These are phyloP conservation scores for Sardinella longiceps DNA, from an alignment of 2,797 vertebrate species.

Conservation along the genomic window DNA sequence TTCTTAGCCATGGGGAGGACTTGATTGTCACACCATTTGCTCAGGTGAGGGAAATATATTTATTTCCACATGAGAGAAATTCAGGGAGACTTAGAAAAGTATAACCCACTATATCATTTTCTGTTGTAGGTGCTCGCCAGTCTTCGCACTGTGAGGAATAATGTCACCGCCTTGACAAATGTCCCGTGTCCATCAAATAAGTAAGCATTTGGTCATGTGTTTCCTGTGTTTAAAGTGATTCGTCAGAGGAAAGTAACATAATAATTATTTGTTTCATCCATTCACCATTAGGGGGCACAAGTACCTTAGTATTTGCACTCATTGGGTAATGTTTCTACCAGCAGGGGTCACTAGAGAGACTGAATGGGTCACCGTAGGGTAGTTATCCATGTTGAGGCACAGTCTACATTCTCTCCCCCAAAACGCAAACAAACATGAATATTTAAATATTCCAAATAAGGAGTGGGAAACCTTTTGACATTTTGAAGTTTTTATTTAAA, in stretches of 20 bases:
- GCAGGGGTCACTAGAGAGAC: not conserved
- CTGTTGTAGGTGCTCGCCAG: conserved; percentile 88
- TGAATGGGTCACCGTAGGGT: not conserved
- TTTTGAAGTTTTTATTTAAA: no score
- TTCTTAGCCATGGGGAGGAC: conserved; percentile 88
- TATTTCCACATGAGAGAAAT: not conserved
- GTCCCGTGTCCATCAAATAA: conserved; percentile 87
- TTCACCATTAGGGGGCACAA: conserved; percentile 63
- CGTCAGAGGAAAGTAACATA: not conserved
- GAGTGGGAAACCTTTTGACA: no score
- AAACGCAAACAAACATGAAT: not conserved
- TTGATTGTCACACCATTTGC: conserved; percentile 96
- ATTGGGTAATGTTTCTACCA: not conserved
- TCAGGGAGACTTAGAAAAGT: not conserved
- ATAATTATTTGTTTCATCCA: not conserved
- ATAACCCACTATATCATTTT: no score
- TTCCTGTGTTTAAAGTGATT: not conserved
- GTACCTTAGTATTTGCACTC: not conserved
- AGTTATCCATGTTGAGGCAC: not conserved
- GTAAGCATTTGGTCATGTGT: no score
- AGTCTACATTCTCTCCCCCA: not conserved
- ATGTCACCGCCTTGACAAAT: conserved; percentile 91
- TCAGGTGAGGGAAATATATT: conserved; percentile 77
- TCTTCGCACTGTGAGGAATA: conserved; percentile 91
- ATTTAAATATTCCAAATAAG: not conserved